Percentiles rank a stretch among this genome's conserved stretches.
These are phyloP conservation scores for Stenodera caucasica DNA, from an alignment of 2,888 invertebrate species.

Conservation along the genomic window DNA sequence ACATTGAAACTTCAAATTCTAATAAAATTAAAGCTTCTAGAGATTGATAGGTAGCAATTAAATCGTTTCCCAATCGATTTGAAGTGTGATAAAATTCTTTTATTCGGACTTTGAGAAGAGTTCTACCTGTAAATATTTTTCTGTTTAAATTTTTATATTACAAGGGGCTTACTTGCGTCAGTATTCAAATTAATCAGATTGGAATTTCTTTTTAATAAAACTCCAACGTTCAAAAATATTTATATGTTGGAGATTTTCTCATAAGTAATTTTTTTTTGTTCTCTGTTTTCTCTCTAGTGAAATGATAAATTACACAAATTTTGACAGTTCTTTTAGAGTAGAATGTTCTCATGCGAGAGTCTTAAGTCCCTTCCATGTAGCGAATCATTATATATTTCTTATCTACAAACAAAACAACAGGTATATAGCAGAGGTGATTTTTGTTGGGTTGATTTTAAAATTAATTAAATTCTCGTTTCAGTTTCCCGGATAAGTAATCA, in stretches of 20 bases:
- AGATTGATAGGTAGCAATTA: constrained; percentile 8
- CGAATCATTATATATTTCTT: background rate
- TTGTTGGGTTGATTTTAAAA: too few relatives aligned
- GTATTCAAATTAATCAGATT: background rate
- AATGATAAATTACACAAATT: background rate
- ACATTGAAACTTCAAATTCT: constrained; percentile 13
- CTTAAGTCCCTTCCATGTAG: background rate
- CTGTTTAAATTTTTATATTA: too few relatives aligned
- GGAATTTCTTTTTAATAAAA: background rate
- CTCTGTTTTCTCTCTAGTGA: background rate
- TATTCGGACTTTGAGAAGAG: too few relatives aligned
- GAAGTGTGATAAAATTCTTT: too few relatives aligned
- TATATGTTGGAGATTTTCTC: background rate
- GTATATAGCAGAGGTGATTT: too few relatives aligned
- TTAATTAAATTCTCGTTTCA: too few relatives aligned
- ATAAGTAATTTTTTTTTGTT: background rate
- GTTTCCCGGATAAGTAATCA: too few relatives aligned
- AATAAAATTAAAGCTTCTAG: constrained; percentile 18
- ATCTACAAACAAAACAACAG: too few relatives aligned
- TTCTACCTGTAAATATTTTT: too few relatives aligned
- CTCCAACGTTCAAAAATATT: too few relatives aligned
- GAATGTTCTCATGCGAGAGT: background rate
- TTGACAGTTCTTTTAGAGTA: background rate
- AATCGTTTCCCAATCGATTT: background rate
- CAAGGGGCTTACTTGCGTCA: background rate